Evolutionary conservation across 2,888 invertebrate genomes (phyloP).

Genomic region (Drosophila monieri): DNA sequence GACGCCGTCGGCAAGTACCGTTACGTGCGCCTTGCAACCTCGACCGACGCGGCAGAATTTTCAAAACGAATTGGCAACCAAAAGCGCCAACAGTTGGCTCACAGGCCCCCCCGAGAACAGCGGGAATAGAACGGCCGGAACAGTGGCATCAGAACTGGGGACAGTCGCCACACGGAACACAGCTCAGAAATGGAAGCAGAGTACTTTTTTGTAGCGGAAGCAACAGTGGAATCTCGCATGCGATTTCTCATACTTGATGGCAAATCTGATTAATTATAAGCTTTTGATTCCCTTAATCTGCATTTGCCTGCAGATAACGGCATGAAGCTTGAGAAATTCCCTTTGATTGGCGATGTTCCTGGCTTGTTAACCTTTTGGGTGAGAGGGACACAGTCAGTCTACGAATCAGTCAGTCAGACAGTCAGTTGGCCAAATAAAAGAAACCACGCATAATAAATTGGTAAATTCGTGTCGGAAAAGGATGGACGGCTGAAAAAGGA

Average conservation of each 20-base stretch:
- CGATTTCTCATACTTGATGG: conserved; percentile 11
- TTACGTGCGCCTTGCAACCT: conserved; percentile 41
- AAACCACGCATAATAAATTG: conserved; percentile 69
- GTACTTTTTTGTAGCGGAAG: neutral
- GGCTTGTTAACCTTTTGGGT: conserved; percentile 34
- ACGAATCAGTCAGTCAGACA: conserved; percentile 2
- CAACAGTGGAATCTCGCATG: conserved; percentile 41
- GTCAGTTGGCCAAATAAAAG: conserved; percentile 42
- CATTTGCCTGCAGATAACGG: conserved; percentile 42
- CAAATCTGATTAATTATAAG: conserved; percentile 46
- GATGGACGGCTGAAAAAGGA: conserved; percentile 46
- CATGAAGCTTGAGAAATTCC: conserved; percentile 17
- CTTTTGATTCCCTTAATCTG: conserved; percentile 44
- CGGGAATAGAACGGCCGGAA: conserved; percentile 6
- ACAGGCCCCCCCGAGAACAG: conserved; percentile 15
- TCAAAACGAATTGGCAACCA: conserved; percentile 69
- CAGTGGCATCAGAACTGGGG: conserved; percentile 10
- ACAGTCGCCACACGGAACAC: conserved; percentile 26
- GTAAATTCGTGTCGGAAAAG: conserved; percentile 47
- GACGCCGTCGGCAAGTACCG: conserved; percentile 53
- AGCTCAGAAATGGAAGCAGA: conserved; percentile 16
- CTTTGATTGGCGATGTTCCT: conserved; percentile 44
- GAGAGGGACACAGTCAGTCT: conserved; percentile 10
- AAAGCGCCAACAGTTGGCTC: conserved; percentile 39
- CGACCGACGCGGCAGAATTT: conserved; percentile 74